Evolutionary conservation across 2,797 vertebrate genomes (phyloP).

Genomic region (Hyperoplus lanceolatus): DNA sequence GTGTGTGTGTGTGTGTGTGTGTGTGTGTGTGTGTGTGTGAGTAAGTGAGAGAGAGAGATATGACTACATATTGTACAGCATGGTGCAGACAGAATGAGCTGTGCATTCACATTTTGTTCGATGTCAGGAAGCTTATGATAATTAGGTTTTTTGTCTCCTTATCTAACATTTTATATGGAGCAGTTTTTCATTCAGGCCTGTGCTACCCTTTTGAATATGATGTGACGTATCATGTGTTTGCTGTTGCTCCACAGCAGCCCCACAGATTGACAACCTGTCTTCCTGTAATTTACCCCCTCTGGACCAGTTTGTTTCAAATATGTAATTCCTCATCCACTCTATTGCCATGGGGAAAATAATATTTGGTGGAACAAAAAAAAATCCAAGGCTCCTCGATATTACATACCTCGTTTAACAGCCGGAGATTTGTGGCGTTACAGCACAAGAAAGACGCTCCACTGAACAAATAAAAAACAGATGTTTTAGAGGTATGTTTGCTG

Average conservation of each 20-base stretch:
- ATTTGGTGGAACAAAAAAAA: conserved; percentile 18
- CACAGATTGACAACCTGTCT: background rate
- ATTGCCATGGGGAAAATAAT: conserved; percentile 29
- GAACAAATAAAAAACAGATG: conserved; percentile 30
- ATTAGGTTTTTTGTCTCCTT: background rate
- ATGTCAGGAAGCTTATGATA: background rate
- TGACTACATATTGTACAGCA: background rate
- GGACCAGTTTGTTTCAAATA: conserved; percentile 8
- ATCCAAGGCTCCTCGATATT: conserved; percentile 18
- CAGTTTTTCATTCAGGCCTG: background rate
- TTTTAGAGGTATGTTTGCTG: conserved; percentile 7
- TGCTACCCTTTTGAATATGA: background rate
- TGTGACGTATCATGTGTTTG: background rate
- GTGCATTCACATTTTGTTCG: background rate
- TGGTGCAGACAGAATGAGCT: background rate
- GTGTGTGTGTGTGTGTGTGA: background rate
- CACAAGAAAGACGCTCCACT: background rate
- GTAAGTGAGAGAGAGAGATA: background rate
- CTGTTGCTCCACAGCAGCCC: background rate
- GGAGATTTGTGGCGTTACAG: conserved; percentile 1
- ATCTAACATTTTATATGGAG: background rate
- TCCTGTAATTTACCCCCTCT: background rate
- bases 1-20: background rate
- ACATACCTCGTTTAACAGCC: conserved; percentile 19
- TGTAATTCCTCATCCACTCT: background rate